phyloP scores from a whole-genome alignment of 2,888 invertebrate species.

The Caenorhabditis afra region DNA sequence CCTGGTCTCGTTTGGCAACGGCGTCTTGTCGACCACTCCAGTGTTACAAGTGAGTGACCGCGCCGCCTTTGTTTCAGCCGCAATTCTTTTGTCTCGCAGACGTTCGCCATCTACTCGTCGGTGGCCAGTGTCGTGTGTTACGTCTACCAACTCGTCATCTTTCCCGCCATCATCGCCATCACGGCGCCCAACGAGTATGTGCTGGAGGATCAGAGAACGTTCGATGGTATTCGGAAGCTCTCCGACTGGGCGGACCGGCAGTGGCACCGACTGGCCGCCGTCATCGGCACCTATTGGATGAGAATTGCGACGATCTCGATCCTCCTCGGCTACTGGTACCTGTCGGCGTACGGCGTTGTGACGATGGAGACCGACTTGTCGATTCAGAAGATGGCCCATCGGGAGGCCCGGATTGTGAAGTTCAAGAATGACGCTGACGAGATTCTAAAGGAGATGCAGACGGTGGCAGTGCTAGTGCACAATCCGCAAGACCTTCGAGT shows the following conservation, averaged over 20 bases:
- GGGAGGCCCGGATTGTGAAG: conserved; percentile 60
- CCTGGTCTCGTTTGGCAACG: conserved; percentile 74
- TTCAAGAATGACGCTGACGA: conserved; percentile 67
- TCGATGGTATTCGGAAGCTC: conserved; percentile 43
- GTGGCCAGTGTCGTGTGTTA: conserved; percentile 72
- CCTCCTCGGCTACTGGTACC: conserved; percentile 66
- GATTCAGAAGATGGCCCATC: conserved; percentile 69
- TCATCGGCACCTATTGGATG: conserved; percentile 58
- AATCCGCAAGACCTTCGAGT: conserved; percentile 66
- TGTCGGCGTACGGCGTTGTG: conserved; percentile 64
- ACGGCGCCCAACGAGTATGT: conserved; percentile 67
- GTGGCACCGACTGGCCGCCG: conserved; percentile 61
- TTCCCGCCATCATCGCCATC: conserved; percentile 71
- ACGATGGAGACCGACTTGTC: conserved; percentile 69
- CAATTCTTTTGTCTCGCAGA: conserved; percentile 43
- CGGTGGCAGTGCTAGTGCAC: conserved; percentile 65
- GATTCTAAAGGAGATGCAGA: conserved; percentile 64
- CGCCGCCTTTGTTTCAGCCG: not conserved
- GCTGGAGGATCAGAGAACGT: conserved; percentile 41
- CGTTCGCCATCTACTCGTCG: conserved; percentile 72
- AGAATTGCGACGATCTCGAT: conserved; percentile 52
- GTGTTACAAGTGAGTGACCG: conserved; percentile 59
- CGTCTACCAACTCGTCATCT: conserved; percentile 71
- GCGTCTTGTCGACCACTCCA: conserved; percentile 72
- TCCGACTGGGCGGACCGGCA: conserved; percentile 49